Evolutionary conservation across 2,888 invertebrate species (phyloP).

Genomic region (Leptopilina myrica): DNA sequence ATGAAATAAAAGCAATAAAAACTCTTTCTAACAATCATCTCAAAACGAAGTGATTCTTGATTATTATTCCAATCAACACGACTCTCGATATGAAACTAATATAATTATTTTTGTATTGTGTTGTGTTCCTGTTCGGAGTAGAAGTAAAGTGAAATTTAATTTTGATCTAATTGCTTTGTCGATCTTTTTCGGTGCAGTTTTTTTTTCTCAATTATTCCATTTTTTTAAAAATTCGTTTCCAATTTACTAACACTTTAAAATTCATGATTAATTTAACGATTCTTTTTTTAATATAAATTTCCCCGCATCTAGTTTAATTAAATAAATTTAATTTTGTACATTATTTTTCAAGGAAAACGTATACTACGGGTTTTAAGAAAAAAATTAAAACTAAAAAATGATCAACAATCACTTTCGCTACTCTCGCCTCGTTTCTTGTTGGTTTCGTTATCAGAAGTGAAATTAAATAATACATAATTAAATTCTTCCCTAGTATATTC

Average conservation of each 20-base stretch:
- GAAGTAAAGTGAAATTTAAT: slow-evolving; percentile 8
- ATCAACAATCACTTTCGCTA: no score
- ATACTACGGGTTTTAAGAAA: no score
- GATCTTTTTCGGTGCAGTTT: background rate
- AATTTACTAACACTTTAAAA: no score
- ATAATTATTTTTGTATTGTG: slow-evolving; percentile 11
- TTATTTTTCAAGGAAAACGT: no score
- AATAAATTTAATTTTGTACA: no score
- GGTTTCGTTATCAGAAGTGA: no score
- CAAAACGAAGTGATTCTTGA: slow-evolving; percentile 3
- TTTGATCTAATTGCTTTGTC: slow-evolving; percentile 2
- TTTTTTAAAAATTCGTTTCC: background rate
- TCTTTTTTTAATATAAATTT: background rate
- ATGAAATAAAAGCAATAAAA: slow-evolving; percentile 1
- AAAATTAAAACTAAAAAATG: no score
- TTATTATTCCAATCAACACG: slow-evolving; percentile 4
- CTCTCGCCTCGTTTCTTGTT: no score
- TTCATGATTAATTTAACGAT: background rate
- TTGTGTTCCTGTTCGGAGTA: background rate
- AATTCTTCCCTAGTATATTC: no score
- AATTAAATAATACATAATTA: no score
- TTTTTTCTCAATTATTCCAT: background rate
- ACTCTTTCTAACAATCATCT: background rate
- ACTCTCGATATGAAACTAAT: slow-evolving; percentile 14
- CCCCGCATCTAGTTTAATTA: background rate